phyloP scores from a whole-genome alignment of 2,113 vertebrate genomes.

The Dasypus novemcinctus region DNA sequence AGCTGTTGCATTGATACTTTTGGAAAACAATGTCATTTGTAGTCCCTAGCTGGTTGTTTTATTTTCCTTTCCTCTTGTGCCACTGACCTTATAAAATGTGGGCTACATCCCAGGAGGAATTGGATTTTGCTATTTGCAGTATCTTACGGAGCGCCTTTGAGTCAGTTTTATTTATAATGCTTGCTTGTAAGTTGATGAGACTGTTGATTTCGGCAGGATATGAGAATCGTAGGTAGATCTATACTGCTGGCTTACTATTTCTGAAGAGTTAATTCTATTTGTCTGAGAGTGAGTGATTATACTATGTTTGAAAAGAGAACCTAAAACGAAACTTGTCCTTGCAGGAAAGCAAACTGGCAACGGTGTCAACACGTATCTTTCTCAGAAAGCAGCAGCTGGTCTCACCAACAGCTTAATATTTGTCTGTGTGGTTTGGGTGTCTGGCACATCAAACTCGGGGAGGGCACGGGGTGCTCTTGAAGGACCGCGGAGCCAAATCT shows the following conservation, averaged over 20 bases:
- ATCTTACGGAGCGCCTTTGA: not conserved
- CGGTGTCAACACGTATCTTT: not conserved
- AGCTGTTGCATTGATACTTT: not conserved
- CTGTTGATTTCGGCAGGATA: accelerated
- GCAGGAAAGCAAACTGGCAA: not conserved
- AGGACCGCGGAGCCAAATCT: conserved; percentile 10
- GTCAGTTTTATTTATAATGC: not conserved
- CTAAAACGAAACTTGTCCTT: not conserved
- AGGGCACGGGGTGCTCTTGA: conserved; percentile 45
- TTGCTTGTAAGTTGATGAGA: not conserved
- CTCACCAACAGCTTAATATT: conserved; percentile 47
- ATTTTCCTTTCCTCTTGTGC: not conserved
- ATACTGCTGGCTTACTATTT: accelerated
- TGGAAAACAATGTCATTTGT: not conserved
- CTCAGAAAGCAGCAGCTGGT: conserved; percentile 25
- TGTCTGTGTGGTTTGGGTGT: conserved; percentile 24
- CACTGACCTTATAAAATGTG: not conserved
- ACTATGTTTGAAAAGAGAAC: accelerated
- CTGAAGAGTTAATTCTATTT: not conserved
- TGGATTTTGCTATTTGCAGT: accelerated
- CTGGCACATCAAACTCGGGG: conserved; percentile 41
- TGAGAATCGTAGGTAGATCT: too few relatives aligned
- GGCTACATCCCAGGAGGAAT: accelerated
- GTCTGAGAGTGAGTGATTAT: not conserved
- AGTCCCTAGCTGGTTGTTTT: not conserved